Evolutionary conservation across 2,888 invertebrate genomes (phyloP).

Genomic region (Caenorhabditis virilis): DNA sequence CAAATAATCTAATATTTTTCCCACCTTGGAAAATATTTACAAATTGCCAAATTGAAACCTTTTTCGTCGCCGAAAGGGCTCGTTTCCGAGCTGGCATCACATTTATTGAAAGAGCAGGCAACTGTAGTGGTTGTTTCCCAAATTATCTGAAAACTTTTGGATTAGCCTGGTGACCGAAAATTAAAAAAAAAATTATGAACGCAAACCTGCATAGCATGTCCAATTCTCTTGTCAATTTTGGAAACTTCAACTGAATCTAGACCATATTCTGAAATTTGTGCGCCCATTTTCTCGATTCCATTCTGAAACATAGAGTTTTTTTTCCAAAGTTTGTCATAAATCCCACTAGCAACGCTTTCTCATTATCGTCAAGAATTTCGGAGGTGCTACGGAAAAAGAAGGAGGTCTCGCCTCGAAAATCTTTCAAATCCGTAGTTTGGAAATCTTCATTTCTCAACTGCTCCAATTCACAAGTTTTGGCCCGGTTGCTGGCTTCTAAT

Average conservation of each 20-base stretch:
- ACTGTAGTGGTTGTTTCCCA: conserved; percentile 32
- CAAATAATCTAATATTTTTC: neutral
- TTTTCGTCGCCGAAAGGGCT: conserved; percentile 19
- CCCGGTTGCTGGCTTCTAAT: conserved; percentile 21
- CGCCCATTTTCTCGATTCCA: conserved; percentile 33
- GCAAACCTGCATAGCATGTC: conserved; percentile 33
- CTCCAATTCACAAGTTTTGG: conserved; percentile 17
- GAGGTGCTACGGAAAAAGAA: conserved; percentile 16
- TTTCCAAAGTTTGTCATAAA: neutral
- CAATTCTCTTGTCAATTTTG: conserved; percentile 25
- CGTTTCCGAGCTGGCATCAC: conserved; percentile 25
- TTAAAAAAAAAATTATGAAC: neutral
- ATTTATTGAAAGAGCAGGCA: conserved; percentile 27
- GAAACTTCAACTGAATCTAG: conserved; percentile 7
- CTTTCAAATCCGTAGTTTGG: conserved; percentile 15
- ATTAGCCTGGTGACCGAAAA: neutral
- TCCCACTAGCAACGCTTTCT: neutral
- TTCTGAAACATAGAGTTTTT: conserved; percentile 9
- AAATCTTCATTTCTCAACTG: conserved; percentile 1
- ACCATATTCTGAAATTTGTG: conserved; percentile 23
- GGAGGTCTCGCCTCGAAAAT: conserved; percentile 26
- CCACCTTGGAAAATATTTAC: conserved; percentile 41
- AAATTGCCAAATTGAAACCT: conserved; percentile 30
- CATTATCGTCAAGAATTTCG: neutral
- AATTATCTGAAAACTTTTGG: conserved; percentile 17